Conservation (phyloP, 1,140 invertebrate genomes). For the Drosophila paulistorum region DNA sequence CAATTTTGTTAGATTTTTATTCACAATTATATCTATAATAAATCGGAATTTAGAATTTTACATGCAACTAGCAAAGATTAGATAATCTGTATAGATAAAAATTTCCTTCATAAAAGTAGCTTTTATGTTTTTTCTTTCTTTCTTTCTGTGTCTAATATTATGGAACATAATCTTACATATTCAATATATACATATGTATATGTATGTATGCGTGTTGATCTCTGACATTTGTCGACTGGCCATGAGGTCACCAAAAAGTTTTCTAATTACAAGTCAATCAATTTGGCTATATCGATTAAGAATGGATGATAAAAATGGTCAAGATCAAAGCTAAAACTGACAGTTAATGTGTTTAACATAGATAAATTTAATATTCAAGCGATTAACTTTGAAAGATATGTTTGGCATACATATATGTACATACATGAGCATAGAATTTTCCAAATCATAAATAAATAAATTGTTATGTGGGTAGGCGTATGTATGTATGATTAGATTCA, state of each 20-base stretch:
- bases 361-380: background rate
- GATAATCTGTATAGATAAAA: background rate
- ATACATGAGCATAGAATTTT: background rate
- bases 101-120: background rate
- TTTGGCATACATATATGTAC: background rate
- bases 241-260: conserved; percentile 9
- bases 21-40: no score
- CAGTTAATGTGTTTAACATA: conserved; percentile 13
- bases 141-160: no score
- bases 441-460: conserved; percentile 10
- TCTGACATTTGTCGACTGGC: conserved; percentile 18
- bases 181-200: no score
- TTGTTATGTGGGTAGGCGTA: background rate
- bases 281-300: conserved; percentile 17
- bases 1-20: no score
- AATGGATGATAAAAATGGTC: conserved; percentile 14
- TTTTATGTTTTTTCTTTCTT: background rate
- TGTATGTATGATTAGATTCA: conserved; percentile 7
- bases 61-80: no score
- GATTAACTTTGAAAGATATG: background rate
- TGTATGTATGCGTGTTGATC: background rate
- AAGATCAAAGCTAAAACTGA: conserved; percentile 13
- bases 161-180: no score
- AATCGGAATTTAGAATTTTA: no score
- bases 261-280: conserved; percentile 19